A percentile compares a stretch with the other conserved stretches of the same genome.
phyloP scores from a whole-genome alignment of 2,888 invertebrate species.

The Dryocosmus kuriphilus region DNA sequence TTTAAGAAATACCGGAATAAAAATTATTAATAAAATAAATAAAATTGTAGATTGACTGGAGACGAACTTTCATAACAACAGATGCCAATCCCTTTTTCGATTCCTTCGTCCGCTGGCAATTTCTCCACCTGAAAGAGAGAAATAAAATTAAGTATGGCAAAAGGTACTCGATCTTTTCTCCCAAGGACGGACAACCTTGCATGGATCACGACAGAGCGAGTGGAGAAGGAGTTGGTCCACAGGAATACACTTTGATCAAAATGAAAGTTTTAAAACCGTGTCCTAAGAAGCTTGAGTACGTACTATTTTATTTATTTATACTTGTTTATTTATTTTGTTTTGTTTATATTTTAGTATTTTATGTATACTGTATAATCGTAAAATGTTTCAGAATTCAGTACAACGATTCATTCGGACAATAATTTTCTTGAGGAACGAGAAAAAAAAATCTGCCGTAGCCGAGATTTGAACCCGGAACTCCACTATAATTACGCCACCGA shows the following conservation, averaged over 20 bases:
- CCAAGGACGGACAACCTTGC: constrained; percentile 97
- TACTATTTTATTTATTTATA: constrained; percentile 47
- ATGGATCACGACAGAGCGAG: constrained; percentile 99
- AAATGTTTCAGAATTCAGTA: too few relatives aligned
- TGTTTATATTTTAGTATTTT: too few relatives aligned
- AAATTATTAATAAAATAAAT: constrained; percentile 38
- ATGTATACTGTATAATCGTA: too few relatives aligned
- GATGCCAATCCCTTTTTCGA: constrained; percentile 98
- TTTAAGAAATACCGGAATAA: too few relatives aligned
- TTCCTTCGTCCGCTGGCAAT: constrained; percentile 99
- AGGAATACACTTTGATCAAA: constrained; percentile 98
- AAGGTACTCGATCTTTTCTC: constrained; percentile 96
- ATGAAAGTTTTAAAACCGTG: constrained; percentile 89
- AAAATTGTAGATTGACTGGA: constrained; percentile 91
- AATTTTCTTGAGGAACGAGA: too few relatives aligned
- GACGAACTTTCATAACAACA: constrained; percentile 98
- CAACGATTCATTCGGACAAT: too few relatives aligned
- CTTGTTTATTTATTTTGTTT: not conserved
- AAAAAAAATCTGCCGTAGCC: too few relatives aligned
- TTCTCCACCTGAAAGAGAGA: constrained; percentile 88
- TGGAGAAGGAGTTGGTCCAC: constrained; percentile 98
- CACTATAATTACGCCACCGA: too few relatives aligned
- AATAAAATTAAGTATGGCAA: constrained; percentile 98
- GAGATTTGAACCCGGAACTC: too few relatives aligned
- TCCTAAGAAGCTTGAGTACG: constrained; percentile 85